Base-by-base conservation (phyloP, 2,888 invertebrate species). In the Pterobdella sp. region DNA sequence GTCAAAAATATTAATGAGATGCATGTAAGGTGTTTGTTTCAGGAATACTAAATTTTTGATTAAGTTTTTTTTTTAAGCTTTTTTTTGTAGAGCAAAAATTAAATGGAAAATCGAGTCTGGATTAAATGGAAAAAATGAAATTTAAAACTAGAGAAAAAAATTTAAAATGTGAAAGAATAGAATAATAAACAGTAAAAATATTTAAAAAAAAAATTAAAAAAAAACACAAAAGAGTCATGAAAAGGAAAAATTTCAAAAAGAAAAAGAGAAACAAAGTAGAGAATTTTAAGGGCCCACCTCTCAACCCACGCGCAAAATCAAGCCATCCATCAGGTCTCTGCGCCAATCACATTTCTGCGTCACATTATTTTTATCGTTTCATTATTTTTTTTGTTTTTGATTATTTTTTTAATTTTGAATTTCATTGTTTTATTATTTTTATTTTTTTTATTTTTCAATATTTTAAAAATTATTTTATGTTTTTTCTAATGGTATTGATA, bases 231-330 rank as follows among this genome's bases (percentile, higher is more conserved):
- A 56, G 26, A 56, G n/a, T 3, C 26, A 22, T 18, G 26, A 56
- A 56, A 56, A 56, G 26, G n/a, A 14, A 3, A 56, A 56, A 56
- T 56, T 26, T 3, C 18, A 7, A 22, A 56, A 56, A 18, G 60
- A 56, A 56, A 18, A 18, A 56, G 60, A 18, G 26, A 56, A 56
- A 56, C 18, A 56, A 56, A 56, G 4, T 26, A 18, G 26, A 56
- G 26, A 56, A 56, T 7, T 18, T 22, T 22, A 18, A 56, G n/a
- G 26, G 26, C 60, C 4, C 26, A 26, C n/a, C n/a, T 56, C n/a
- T 56, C 60, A 22, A 56, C 60, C 26, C 60, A 56, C 60, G 3
- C n/a, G 60, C 26, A 56, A 56, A 56, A 56, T 56, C 60, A 56
- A 56, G 60, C 60, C 60, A 56, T 56, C 60, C 60, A 56, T 56